Percentiles rank a stretch among this genome's conserved stretches.
Evolutionary conservation across 2,888 invertebrate genomes (phyloP).

Genomic region (Noctua fimbriata): DNA sequence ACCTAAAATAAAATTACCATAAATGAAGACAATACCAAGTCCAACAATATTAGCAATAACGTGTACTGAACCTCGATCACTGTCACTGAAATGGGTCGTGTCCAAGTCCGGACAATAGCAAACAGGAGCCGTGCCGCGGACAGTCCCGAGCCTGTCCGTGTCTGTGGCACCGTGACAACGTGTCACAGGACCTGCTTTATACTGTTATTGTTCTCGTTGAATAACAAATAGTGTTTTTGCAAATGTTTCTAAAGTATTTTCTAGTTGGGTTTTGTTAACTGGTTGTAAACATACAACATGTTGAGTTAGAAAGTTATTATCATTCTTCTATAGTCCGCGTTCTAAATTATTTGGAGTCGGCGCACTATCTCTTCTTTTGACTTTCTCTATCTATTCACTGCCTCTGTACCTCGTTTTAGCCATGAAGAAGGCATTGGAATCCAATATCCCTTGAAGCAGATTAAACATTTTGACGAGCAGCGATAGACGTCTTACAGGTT

Average conservation of each 20-base stretch:
- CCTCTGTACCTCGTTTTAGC: not conserved
- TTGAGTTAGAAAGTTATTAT: not conserved
- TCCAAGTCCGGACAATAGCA: conserved; percentile 51
- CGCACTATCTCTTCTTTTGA: not conserved
- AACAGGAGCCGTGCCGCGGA: conserved; percentile 52
- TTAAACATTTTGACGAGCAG: not conserved
- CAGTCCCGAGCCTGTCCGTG: conserved; percentile 42
- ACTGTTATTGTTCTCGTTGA: conserved; percentile 34
- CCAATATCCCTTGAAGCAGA: not conserved
- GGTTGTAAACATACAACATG: not conserved
- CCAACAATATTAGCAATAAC: conserved; percentile 39
- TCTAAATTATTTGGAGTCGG: not conserved
- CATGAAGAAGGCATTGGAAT: not conserved
- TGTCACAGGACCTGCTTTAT: conserved; percentile 52
- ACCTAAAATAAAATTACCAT: conserved; percentile 1
- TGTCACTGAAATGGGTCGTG: conserved; percentile 65
- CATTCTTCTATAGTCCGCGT: not conserved
- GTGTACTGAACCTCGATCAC: conserved; percentile 52
- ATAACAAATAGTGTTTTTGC: conserved; percentile 16
- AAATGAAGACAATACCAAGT: conserved; percentile 6
- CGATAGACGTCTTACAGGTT: not conserved
- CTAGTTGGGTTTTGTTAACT: not conserved
- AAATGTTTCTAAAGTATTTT: conserved; percentile 6
- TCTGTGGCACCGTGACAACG: conserved; percentile 55
- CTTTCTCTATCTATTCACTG: not conserved